Percentiles rank a stretch among this genome's conserved stretches.
phyloP scores from a whole-genome alignment of 2,113 vertebrate species.

The Gavialis gangeticus region DNA sequence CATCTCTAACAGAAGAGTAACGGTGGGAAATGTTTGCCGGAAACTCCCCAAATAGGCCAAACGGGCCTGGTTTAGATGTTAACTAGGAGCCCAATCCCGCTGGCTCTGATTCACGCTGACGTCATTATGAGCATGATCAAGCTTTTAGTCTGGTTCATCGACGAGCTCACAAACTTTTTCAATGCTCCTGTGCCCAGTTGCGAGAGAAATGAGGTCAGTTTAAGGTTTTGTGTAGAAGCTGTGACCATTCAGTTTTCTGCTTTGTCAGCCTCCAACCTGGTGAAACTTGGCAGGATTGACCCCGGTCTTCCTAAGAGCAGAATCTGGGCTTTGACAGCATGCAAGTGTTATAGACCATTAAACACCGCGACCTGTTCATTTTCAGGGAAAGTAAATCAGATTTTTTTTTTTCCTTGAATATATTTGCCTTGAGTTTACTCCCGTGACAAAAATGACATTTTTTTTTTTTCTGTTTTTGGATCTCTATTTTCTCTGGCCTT shows the following conservation, averaged over 20 bases:
- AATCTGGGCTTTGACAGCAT: not conserved
- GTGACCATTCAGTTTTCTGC: conserved; percentile 34
- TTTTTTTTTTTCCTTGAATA: not conserved
- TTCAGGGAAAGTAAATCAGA: not conserved
- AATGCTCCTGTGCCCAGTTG: conserved; percentile 32
- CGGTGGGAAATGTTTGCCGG: conserved; percentile 38
- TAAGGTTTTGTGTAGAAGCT: conserved; percentile 49
- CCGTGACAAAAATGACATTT: conserved; percentile 29
- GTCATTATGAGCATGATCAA: conserved; percentile 15
- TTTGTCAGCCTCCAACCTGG: conserved; percentile 40
- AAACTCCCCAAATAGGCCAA: conserved; percentile 18
- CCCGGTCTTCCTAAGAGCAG: not conserved
- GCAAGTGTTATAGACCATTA: not conserved
- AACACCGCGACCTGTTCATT: not conserved
- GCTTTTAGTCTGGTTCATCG: conserved; percentile 30
- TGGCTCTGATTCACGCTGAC: conserved; percentile 32
- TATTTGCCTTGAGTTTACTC: conserved; percentile 33
- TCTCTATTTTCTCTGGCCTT: not conserved
- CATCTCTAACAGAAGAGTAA: not conserved
- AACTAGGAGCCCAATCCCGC: conserved; percentile 50
- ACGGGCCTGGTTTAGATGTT: conserved; percentile 37
- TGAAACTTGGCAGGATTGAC: conserved; percentile 36
- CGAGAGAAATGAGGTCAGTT: conserved; percentile 50
- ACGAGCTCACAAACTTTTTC: conserved; percentile 46
- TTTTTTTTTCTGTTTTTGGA: conserved; percentile 58